phyloP scores from a whole-genome alignment of 37 sponge, comb jelly and placozoan genomes.

The Mnemiopsis leidyi region DNA sequence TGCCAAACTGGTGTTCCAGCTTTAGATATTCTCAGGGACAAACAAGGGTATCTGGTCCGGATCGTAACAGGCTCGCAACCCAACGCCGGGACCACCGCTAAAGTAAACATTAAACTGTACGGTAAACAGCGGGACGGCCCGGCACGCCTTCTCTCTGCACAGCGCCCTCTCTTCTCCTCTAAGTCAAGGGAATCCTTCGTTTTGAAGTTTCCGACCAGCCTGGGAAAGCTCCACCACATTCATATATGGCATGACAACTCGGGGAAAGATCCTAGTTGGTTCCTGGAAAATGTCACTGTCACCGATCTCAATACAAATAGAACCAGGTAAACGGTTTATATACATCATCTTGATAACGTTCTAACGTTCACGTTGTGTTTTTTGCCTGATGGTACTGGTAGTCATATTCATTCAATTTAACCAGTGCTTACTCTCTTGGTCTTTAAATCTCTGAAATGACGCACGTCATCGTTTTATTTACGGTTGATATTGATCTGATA shows the following conservation, averaged over 20 bases:
- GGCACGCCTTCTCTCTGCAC: conserved; percentile 37
- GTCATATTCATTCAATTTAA: no score
- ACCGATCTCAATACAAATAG: conserved; percentile 55
- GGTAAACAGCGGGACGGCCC: conserved; percentile 49
- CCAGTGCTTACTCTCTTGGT: no score
- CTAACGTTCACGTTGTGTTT: no score
- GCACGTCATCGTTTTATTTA: no score
- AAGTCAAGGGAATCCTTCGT: conserved; percentile 45
- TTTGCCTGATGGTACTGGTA: no score
- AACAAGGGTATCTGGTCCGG: conserved; percentile 65
- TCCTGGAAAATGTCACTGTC: conserved; percentile 54
- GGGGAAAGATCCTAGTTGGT: conserved; percentile 64
- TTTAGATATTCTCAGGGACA: conserved; percentile 54
- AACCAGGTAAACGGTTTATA: conserved; percentile 50
- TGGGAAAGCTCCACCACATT: conserved; percentile 50
- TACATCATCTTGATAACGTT: no score
- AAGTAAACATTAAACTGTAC: conserved; percentile 61
- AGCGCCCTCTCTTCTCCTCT: conserved; percentile 38
- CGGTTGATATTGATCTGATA: no score
- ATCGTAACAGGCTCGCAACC: conserved; percentile 66
- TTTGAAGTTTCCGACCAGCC: conserved; percentile 54
- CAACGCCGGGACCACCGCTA: conserved; percentile 68
- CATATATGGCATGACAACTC: conserved; percentile 65
- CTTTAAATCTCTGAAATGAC: no score
- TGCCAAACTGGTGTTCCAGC: no score